Base-by-base conservation (phyloP, 2,113 vertebrate genomes). In the Dicerorhinus sumatrensis region DNA sequence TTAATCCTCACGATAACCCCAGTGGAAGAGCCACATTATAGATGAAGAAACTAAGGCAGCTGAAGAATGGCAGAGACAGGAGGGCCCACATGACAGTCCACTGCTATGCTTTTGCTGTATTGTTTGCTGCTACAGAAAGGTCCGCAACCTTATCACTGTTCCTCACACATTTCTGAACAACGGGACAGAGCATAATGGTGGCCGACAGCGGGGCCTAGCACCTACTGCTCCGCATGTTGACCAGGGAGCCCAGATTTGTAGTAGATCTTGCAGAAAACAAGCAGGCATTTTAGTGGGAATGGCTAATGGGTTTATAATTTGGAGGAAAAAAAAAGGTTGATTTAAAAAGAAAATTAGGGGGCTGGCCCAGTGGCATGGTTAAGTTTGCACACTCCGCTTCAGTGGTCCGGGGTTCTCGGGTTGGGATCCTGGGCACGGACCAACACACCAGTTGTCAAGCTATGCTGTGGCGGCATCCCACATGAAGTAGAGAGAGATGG, bases 131-230 rank as follows among this genome's bases (percentile, higher is more conserved):
- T 85, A 25, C 63, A 72, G 67, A 82, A 29, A 77, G 60, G 51
- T 33, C 39, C 9, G 27, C 16, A 36, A 46, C 54, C 33, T 29
- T 29, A 3, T n/a, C 17, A 14, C 36, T 62, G 29, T 36, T 65
- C 51, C 69, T 70, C 4, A 29, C 42, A 13, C 3, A 20, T 75
- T 56, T 73, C 31, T 58, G 31, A 27, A 58, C 13, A 29, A 31
- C 46, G 56, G 0, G 6, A 27, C 2, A 65, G n/a, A 18, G 11
- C 21, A 0, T 13, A 6, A 58, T 3, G 12, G 27, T 54, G 31
- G 63, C 31, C 73, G 79, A 11, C 6, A 75, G 58, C 18, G 27
- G n/a, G 42, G 62, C 62, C 56, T 14, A 39, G 31, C 12, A 33
- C n/a, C 63, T 21, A 17, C 9, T 25, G 2, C 17, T 48, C 23